Conservation (phyloP, 2,888 invertebrate species). For the Unio pictorum region DNA sequence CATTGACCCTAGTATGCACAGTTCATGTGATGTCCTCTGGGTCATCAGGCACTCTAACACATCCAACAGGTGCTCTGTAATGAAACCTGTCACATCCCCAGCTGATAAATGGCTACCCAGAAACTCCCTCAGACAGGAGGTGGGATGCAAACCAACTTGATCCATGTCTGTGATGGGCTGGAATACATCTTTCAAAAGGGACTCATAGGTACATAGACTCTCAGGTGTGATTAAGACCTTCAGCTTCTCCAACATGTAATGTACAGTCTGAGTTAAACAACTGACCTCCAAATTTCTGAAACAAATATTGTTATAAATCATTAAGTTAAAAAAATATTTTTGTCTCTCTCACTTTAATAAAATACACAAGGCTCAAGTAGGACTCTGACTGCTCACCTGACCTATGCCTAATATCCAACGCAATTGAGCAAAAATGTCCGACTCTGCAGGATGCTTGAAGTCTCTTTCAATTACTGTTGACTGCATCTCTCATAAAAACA, state of each 20-base stretch:
- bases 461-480: too few relatives aligned
- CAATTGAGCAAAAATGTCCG: too few relatives aligned
- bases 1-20: constrained; percentile 32
- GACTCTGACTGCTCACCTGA: too few relatives aligned
- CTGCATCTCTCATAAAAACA: too few relatives aligned
- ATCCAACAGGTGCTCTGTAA: neutral
- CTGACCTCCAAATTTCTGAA: constrained; percentile 1
- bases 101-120: neutral
- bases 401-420: too few relatives aligned
- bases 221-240: neutral
- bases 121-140: neutral
- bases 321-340: neutral
- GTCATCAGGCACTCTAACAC: neutral
- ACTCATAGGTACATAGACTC: too few relatives aligned
- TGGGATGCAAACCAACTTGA: constrained; percentile 1
- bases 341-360: neutral
- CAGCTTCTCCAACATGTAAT: neutral
- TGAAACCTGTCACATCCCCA: too few relatives aligned
- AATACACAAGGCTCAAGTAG: too few relatives aligned
- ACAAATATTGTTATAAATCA: too few relatives aligned
- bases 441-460: too few relatives aligned
- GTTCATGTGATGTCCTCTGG: constrained; percentile 4
- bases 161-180: constrained; percentile 3
- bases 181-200: neutral
- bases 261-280: neutral